Evolutionary conservation across 2,797 vertebrate species (phyloP).

Genomic region (Clarias laeviceps): DNA sequence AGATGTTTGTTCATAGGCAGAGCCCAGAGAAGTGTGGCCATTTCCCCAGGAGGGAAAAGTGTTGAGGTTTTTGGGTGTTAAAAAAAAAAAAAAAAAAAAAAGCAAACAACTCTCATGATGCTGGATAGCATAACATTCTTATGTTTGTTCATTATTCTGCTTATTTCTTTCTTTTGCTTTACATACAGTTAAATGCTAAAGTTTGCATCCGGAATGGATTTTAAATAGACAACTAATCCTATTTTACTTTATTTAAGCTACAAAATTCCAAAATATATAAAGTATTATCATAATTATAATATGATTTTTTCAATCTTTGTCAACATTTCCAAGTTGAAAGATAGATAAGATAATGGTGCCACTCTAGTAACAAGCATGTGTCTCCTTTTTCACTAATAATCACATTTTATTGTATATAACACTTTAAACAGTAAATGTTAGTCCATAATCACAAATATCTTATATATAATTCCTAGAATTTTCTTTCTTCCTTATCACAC

Average conservation of each 20-base stretch:
- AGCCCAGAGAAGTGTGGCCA: conserved; percentile 62
- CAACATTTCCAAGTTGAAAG: not conserved
- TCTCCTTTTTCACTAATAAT: not conserved
- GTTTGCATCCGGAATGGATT: not conserved
- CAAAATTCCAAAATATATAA: too few species aligned
- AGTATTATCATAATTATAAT: too few species aligned
- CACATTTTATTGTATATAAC: not conserved
- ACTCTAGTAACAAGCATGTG: not conserved
- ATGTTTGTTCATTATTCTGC: conserved; percentile 10
- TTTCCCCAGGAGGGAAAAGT: conserved; percentile 52
- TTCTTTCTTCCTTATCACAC: not conserved
- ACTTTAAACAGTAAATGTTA: not conserved
- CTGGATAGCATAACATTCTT: conserved; percentile 41
- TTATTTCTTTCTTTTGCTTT: not conserved
- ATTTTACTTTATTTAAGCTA: not conserved
- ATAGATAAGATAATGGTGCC: not conserved
- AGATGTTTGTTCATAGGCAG: conserved; percentile 69
- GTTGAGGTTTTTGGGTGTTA: conserved; percentile 59
- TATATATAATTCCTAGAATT: not conserved
- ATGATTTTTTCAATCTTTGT: not conserved
- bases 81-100: conserved; percentile 47
- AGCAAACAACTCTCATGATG: conserved; percentile 31
- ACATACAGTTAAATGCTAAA: not conserved
- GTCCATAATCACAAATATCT: not conserved
- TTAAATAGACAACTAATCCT: not conserved